Percentiles rank a stretch among this genome's conserved stretches.
These are phyloP conservation scores for Neolamprologus kungweensis DNA, from an alignment of 2,113 vertebrate species.

Conservation along the genomic window DNA sequence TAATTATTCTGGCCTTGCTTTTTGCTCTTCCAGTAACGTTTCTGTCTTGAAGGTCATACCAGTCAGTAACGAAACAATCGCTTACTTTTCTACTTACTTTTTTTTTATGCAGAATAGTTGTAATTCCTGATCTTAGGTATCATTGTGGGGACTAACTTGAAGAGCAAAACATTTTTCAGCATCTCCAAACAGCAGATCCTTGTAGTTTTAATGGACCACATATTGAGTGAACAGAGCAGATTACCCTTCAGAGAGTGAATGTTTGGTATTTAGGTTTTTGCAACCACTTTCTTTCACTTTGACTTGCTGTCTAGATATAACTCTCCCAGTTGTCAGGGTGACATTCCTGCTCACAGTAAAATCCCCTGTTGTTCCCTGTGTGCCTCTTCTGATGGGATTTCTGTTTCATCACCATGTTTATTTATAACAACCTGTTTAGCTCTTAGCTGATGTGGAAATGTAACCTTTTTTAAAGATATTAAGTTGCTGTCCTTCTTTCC, in stretches of 20 bases:
- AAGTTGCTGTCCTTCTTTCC: not conserved
- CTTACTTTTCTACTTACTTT: not conserved
- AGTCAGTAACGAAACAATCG: not conserved
- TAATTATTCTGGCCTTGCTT: not conserved
- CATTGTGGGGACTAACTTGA: not conserved
- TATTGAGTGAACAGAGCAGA: not conserved
- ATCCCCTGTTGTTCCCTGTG: not conserved
- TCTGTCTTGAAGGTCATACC: not conserved
- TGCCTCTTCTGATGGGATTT: not conserved
- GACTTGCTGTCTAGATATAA: constrained; percentile 35
- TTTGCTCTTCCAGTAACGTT: not conserved
- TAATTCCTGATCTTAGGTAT: not conserved
- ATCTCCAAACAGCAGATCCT: not conserved
- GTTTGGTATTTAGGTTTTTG: constrained; percentile 22
- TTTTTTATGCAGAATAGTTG: not conserved
- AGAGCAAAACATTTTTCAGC: not conserved
- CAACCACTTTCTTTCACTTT: constrained; percentile 27
- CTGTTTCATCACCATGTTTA: not conserved
- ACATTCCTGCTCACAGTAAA: constrained; percentile 28
- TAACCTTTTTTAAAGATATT: not conserved
- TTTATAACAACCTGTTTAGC: rapidly evolving
- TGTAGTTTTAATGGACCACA: not conserved
- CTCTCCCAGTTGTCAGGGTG: constrained; percentile 48
- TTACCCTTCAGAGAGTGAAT: not conserved
- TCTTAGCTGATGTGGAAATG: not conserved